Percentiles rank a stretch among this genome's conserved stretches.
Conservation (phyloP, 2,888 invertebrate species). For the Tillus elongatus region DNA sequence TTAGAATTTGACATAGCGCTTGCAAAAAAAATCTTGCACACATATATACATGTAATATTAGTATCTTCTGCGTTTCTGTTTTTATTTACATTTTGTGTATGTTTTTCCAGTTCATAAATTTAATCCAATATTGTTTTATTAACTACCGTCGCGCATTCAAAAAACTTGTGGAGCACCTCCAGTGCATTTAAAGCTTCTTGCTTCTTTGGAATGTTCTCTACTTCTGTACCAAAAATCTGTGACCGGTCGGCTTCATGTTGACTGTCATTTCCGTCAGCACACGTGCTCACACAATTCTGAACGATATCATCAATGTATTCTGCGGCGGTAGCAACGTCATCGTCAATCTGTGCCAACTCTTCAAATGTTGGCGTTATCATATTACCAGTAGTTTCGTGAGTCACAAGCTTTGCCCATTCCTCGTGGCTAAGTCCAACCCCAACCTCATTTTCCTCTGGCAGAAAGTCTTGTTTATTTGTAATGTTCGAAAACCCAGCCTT, state of each 20-base stretch:
- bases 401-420: conserved; percentile 18
- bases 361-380: conserved; percentile 14
- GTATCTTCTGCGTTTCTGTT: not conserved
- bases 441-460: conserved; percentile 17
- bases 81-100: conserved; percentile 4
- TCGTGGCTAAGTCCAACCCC: conserved; percentile 18
- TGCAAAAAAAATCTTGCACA: too few relatives aligned
- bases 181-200: conserved; percentile 16
- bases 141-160: conserved; percentile 16
- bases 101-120: conserved; percentile 17
- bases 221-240: conserved; percentile 13
- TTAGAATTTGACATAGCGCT: too few relatives aligned
- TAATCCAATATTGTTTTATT: conserved; percentile 17
- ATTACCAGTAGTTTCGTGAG: conserved; percentile 12
- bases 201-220: conserved; percentile 14
- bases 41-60: not conserved
- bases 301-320: conserved; percentile 16
- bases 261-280: conserved; percentile 12
- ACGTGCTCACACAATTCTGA: conserved; percentile 15
- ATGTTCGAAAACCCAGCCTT: conserved; percentile 18
- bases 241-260: conserved; percentile 11
- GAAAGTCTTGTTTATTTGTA: conserved; percentile 12
- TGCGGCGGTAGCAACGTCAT: conserved; percentile 17
- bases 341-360: conserved; percentile 14
- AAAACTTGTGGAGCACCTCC: conserved; percentile 16